Conservation (phyloP, 1,140 invertebrate genomes). For the Penaeus indicus region DNA sequence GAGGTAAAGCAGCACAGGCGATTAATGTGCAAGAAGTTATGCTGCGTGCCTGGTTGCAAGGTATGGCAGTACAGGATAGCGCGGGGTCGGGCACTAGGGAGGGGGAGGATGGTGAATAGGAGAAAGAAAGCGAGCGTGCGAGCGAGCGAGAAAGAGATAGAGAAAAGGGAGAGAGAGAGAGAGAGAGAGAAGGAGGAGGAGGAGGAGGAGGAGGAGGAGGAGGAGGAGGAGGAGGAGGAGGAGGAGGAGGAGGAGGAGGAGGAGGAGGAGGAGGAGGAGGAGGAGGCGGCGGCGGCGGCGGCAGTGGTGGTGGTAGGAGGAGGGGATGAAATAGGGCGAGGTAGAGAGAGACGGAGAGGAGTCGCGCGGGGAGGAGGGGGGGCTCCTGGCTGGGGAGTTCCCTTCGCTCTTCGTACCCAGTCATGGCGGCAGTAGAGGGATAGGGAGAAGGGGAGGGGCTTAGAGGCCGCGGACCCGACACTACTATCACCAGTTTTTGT, state of each 20-base stretch:
- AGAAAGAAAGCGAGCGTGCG: not conserved
- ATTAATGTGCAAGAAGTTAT: too few species aligned
- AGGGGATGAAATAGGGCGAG: conserved; percentile 29
- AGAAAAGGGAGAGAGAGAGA: not conserved
- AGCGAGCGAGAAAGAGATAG: not conserved
- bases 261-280: not conserved
- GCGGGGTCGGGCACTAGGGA: not conserved
- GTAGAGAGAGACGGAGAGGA: conserved; percentile 27
- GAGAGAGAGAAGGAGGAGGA: too few species aligned
- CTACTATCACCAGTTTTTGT: not conserved
- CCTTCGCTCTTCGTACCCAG: conserved; percentile 45
- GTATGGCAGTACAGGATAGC: too few species aligned
- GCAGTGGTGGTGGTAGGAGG: not conserved
- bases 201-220: not conserved
- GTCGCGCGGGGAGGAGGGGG: not conserved
- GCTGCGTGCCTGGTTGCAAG: too few species aligned
- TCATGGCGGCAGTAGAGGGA: conserved; percentile 22
- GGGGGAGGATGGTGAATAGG: too few species aligned
- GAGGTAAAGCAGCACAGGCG: too few species aligned
- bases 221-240: not conserved
- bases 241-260: not conserved
- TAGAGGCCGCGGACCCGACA: conserved; percentile 37
- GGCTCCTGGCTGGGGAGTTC: not conserved
- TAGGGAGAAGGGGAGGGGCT: not conserved
- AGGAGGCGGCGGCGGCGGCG: not conserved